A percentile compares a stretch with the other conserved stretches of the same genome.
Evolutionary conservation across 1,140 invertebrate genomes (phyloP).

Genomic region (Anastatus disparis): DNA sequence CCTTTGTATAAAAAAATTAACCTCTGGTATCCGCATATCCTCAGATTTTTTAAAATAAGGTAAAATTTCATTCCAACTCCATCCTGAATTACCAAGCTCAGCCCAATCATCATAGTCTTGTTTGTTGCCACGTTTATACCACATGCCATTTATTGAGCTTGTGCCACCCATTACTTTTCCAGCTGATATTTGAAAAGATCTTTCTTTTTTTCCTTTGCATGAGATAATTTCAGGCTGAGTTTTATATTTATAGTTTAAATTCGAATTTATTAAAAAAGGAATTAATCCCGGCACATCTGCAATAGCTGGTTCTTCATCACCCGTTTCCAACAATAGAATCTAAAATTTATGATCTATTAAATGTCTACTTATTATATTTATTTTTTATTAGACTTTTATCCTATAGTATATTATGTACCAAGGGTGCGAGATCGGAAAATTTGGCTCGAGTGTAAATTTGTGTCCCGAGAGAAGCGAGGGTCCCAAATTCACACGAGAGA

Average conservation of each 20-base stretch:
- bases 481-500: too few relatives aligned
- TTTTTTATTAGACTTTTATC: too few relatives aligned
- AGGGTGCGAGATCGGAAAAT: too few relatives aligned
- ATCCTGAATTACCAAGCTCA: conserved; percentile 79
- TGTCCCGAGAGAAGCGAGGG: too few relatives aligned
- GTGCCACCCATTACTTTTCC: conserved; percentile 70
- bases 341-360: too few relatives aligned
- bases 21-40: conserved; percentile 61
- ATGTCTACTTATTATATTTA: too few relatives aligned
- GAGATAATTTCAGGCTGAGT: conserved; percentile 58
- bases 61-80: conserved; percentile 82
- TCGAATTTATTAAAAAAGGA: conserved; percentile 54
- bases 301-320: conserved; percentile 58
- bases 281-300: conserved; percentile 57
- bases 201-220: conserved; percentile 35
- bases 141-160: conserved; percentile 78
- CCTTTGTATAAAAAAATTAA: not conserved
- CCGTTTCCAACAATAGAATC: conserved; percentile 60
- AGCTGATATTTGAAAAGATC: not conserved
- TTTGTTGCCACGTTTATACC: conserved; percentile 75
- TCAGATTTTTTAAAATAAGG: conserved; percentile 84
- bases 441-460: too few relatives aligned
- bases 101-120: conserved; percentile 76
- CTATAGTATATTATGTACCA: too few relatives aligned
- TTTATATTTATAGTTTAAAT: conserved; percentile 66